Evolutionary conservation across 2,888 invertebrate genomes (phyloP), one percentile per base, ranked within the genome.

Genomic region (Harpagoxenus sublaevis): DNA sequence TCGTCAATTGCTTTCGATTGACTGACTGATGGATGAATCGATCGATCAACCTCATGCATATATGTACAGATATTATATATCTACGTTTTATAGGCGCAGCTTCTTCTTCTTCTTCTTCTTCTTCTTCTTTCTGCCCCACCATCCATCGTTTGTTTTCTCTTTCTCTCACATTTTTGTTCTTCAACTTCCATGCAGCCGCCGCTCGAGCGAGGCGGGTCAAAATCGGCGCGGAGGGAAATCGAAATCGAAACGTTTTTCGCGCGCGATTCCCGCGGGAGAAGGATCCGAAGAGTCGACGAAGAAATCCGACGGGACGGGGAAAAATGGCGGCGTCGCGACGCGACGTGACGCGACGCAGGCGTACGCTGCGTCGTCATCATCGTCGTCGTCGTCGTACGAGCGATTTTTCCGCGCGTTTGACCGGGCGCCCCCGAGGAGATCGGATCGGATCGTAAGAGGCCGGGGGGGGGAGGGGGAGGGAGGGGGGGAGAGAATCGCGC

Each of bases 11-110:
- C 53, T 75, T 74, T 86, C 84, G 84, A 87, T 87, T 79, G 89
- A 90, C 91, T 90, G 86, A 91, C 89, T 87, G 92, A 92, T 89
- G 90, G 92, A 93, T 93, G 92, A 92, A 93, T 94, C 92, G 92
- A 93, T 91, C 91, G 91, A 93, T 91, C 90, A 89, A 92, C 91
- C 65, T 91, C 91, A 91, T 92, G 91, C 92, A 92, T 79, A 57
- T 81, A 57, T 81, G 79, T 79, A 79, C 79, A 79, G 48, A 83
- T 70, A 51, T 63, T 84, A 45, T 70, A 63, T 81, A 45, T 84
- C 62, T 65, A 70, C 55, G 57, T 81, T 31, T 83, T 74, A 28
- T 78, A 55, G 73, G 62, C 75, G 79, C 77, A 77, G 83, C 75
- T 85, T 85, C 74, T 23, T 23, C 23, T 83, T 83, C 81, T 74